A percentile compares a stretch with the other conserved stretches of the same genome.
Evolutionary conservation across 2,113 vertebrate species (phyloP).

Genomic region (Micronisus gabar): DNA sequence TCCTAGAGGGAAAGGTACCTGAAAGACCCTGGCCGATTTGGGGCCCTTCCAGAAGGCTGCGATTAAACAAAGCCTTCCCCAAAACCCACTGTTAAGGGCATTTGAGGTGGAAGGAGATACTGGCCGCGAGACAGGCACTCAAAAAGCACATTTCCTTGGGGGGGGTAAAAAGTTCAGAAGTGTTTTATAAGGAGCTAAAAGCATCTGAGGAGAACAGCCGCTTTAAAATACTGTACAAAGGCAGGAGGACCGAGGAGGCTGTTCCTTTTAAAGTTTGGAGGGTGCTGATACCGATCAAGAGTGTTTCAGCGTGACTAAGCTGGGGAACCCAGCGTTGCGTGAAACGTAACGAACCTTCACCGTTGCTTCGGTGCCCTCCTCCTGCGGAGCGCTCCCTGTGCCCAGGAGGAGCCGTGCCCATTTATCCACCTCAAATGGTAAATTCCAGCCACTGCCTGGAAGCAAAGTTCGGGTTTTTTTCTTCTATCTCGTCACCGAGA

Average conservation of each 20-base stretch:
- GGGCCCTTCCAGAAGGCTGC: background rate
- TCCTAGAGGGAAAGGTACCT: background rate
- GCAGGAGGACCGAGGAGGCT: background rate
- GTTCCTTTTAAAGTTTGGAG: background rate
- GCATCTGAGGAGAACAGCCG: background rate
- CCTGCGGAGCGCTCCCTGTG: background rate
- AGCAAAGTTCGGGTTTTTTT: background rate
- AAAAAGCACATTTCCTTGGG: background rate
- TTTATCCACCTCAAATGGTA: background rate
- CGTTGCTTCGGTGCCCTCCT: background rate
- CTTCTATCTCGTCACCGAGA: background rate
- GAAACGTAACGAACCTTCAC: background rate
- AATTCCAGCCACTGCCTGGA: background rate
- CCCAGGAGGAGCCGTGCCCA: background rate
- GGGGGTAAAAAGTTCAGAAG: background rate
- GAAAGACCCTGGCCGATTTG: background rate
- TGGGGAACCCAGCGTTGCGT: background rate
- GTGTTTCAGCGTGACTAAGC: background rate
- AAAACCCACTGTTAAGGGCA: background rate
- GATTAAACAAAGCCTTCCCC: background rate
- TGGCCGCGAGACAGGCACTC: background rate
- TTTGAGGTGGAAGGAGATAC: background rate
- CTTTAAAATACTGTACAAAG: background rate
- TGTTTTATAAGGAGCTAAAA: background rate
- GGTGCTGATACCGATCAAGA: background rate